Evolutionary conservation across 2,113 vertebrate genomes (phyloP).

Genomic region (Entosphenus tridentatus): DNA sequence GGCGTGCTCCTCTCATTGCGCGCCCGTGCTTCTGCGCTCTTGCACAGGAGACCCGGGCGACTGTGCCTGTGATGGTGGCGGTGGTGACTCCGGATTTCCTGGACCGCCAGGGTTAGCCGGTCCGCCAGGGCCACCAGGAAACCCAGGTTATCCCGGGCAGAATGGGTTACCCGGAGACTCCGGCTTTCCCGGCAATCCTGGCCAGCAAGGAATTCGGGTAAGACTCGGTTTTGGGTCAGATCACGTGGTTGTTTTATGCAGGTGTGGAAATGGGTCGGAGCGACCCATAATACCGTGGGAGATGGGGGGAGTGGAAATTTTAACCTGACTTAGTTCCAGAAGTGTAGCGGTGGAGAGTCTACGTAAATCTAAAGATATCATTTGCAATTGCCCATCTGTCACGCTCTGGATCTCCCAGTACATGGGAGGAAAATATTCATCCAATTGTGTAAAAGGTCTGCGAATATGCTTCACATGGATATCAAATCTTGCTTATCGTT

Average conservation of each 20-base stretch:
- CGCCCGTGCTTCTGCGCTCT: background rate
- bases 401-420: no score
- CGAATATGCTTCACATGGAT: no score
- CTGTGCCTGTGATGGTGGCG: conserved; percentile 42
- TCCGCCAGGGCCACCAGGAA: conserved; percentile 20
- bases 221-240: conserved; percentile 12
- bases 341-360: no score
- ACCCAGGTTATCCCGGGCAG: conserved; percentile 25
- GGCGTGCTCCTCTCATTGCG: background rate
- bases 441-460: no score
- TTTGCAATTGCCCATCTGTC: no score
- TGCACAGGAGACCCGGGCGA: conserved; percentile 42
- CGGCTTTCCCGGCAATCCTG: conserved; percentile 31
- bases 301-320: no score
- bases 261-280: background rate
- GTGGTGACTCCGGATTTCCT: conserved; percentile 8
- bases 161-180: conserved; percentile 35
- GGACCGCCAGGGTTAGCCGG: conserved; percentile 32
- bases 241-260: background rate
- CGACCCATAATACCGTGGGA: background rate
- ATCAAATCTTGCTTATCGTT: no score
- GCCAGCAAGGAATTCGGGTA: conserved; percentile 27
- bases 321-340: no score
- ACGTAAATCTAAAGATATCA: no score
- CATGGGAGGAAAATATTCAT: no score